A percentile compares a stretch with the other conserved stretches of the same genome.
phyloP scores from a whole-genome alignment of 2,113 vertebrate species.

The Cisticola juncidis region DNA sequence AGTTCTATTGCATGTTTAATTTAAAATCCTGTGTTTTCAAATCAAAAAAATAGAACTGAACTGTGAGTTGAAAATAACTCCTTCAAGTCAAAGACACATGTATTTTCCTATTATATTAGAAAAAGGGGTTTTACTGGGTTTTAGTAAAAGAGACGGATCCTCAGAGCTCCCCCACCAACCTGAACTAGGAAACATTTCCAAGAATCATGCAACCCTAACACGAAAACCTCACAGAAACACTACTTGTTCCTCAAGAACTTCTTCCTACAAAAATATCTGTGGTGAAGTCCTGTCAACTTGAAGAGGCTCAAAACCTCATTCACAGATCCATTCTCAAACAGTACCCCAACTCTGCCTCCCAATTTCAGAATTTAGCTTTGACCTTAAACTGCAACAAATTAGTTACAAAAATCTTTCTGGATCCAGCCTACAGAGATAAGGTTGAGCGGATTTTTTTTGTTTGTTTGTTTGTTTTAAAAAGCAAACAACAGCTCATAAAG shows the following conservation, averaged over 20 bases:
- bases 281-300: not conserved
- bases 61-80: not conserved
- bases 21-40: not conserved
- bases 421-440: not conserved
- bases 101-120: not conserved
- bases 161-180: not conserved
- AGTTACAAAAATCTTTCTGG: not conserved
- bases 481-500: not conserved
- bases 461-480: not conserved
- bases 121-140: not conserved
- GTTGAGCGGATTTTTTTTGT: not conserved
- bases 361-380: not conserved
- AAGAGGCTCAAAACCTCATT: not conserved
- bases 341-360: accelerated
- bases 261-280: not conserved
- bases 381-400: not conserved
- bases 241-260: not conserved
- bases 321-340: not conserved
- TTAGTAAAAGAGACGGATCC: not conserved
- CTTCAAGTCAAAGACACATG: not conserved
- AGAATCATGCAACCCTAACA: not conserved
- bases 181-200: not conserved
- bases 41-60: not conserved
- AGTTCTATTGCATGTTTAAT: not conserved
- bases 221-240: not conserved